phyloP scores from a whole-genome alignment of 30 jellyfish, hydroid and myxozoan genomes.

The Turritopsis rubra region DNA sequence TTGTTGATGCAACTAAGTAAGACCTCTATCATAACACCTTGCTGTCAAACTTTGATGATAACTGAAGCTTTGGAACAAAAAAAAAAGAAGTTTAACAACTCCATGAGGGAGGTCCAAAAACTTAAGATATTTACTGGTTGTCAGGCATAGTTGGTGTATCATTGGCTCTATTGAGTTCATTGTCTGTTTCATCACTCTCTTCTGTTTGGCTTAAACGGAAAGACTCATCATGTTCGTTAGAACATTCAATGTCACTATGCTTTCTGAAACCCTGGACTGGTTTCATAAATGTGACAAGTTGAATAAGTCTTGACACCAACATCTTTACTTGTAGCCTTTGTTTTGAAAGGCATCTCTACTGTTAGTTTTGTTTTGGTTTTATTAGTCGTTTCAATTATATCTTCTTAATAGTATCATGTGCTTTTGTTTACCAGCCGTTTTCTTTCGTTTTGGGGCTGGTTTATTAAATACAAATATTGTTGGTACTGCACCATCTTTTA shows the following conservation, averaged over 20 bases:
- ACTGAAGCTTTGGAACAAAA: conserved; percentile 11
- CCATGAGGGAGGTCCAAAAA: conserved; percentile 31
- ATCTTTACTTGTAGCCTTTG: background rate
- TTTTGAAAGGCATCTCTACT: background rate
- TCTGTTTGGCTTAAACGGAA: conserved; percentile 13
- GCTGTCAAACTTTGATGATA: background rate
- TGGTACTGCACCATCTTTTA: conserved; percentile 43
- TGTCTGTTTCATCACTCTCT: background rate
- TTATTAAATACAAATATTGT: conserved; percentile 20
- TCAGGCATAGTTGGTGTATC: conserved; percentile 13
- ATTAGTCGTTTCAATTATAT: background rate
- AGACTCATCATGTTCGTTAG: conserved; percentile 10
- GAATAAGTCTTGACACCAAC: background rate
- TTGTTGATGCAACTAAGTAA: too few species aligned
- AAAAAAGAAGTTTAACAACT: conserved; percentile 9
- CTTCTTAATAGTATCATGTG: background rate
- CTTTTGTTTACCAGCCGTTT: background rate
- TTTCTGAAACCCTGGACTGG: background rate
- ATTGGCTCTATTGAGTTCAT: conserved; percentile 11
- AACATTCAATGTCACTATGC: conserved; percentile 12
- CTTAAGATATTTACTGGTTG: conserved; percentile 24
- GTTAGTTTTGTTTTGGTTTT: background rate
- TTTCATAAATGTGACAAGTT: background rate
- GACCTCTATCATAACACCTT: background rate
- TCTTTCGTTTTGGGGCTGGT: conserved; percentile 17